phyloP scores from a whole-genome alignment of 2,797 vertebrate species.

The Acanthis flammea region DNA sequence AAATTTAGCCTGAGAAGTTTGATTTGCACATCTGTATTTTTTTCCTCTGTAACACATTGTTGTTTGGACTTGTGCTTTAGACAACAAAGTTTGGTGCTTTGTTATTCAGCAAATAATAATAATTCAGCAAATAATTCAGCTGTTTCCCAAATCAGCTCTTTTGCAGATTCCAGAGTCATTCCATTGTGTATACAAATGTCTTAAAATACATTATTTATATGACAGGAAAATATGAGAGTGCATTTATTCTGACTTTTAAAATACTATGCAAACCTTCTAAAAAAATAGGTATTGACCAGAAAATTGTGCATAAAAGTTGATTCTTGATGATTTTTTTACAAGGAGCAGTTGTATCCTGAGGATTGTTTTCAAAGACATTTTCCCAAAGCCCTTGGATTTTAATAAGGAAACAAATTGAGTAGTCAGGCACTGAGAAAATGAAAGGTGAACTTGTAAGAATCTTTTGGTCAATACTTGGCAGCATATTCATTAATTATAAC shows the following conservation, averaged over 20 bases:
- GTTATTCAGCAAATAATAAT: neutral
- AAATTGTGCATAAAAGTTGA: neutral
- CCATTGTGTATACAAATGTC: neutral
- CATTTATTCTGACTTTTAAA: neutral
- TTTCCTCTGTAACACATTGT: neutral
- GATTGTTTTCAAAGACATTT: neutral
- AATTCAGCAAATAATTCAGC: too few relatives aligned
- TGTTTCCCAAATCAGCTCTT: neutral
- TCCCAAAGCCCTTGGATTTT: neutral
- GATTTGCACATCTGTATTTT: neutral
- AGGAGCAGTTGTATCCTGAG: neutral
- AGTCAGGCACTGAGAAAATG: constrained; percentile 7
- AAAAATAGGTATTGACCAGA: neutral
- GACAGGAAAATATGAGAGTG: neutral
- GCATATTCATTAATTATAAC: constrained; percentile 9
- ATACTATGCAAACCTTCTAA: neutral
- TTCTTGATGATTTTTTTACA: neutral
- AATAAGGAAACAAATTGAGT: constrained; percentile 20
- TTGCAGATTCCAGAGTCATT: neutral
- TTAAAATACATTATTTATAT: neutral
- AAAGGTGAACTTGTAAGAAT: constrained; percentile 35
- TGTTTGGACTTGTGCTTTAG: neutral
- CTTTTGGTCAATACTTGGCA: constrained; percentile 35
- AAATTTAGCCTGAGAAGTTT: neutral
- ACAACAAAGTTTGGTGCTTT: neutral